Evolutionary conservation across 2,113 vertebrate genomes (phyloP).

Genomic region (Mungos mungo): DNA sequence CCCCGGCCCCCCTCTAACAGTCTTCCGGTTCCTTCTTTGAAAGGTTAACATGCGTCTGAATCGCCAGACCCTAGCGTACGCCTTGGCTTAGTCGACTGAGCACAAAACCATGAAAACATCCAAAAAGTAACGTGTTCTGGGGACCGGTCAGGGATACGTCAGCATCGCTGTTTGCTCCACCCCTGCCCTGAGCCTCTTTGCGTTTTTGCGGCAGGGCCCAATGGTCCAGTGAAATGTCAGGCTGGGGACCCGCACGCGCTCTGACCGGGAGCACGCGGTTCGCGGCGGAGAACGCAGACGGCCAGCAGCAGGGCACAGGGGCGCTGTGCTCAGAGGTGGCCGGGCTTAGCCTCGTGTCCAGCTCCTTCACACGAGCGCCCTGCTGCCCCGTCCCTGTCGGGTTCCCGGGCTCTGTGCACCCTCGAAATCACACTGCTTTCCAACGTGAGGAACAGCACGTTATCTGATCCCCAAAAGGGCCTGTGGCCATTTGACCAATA

Average conservation of each 20-base stretch:
- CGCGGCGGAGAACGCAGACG: rapidly evolving
- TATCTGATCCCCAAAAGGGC: neutral
- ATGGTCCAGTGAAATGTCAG: neutral
- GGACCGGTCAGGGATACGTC: rapidly evolving
- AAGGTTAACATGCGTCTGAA: neutral
- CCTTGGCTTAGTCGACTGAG: neutral
- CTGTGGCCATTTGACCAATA: neutral
- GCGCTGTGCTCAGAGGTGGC: too few species aligned
- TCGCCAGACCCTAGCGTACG: rapidly evolving
- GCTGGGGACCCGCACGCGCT: neutral
- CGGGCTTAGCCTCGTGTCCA: rapidly evolving
- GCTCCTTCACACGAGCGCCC: rapidly evolving
- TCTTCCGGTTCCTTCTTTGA: neutral
- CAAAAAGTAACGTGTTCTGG: rapidly evolving
- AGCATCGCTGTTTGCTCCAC: rapidly evolving
- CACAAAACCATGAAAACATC: rapidly evolving
- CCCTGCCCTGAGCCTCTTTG: neutral
- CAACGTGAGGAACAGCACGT: neutral
- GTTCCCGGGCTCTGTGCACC: rapidly evolving
- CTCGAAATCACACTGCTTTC: neutral
- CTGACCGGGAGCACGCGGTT: rapidly evolving
- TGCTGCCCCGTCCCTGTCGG: neutral
- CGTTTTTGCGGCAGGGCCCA: neutral
- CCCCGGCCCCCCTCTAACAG: neutral
- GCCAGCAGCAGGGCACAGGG: neutral